A percentile compares a stretch with the other conserved stretches of the same genome.
phyloP scores from a whole-genome alignment of 2,113 vertebrate genomes.

The Poecilia latipinna region DNA sequence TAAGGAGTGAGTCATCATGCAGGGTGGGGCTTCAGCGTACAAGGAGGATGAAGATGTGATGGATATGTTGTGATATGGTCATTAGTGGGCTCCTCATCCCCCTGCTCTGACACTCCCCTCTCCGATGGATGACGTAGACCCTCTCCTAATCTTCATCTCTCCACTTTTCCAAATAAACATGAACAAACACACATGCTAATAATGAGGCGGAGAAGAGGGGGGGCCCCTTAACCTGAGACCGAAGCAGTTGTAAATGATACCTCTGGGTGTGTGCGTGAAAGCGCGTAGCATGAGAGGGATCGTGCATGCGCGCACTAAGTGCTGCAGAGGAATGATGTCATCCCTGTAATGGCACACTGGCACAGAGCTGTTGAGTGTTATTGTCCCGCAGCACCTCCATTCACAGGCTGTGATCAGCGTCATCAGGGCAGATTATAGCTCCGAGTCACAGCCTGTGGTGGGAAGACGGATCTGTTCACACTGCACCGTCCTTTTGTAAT shows the following conservation, averaged over 20 bases:
- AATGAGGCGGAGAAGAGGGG: constrained; percentile 25
- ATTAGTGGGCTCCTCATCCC: constrained; percentile 56
- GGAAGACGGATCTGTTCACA: constrained; percentile 49
- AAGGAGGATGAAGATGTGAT: constrained; percentile 66
- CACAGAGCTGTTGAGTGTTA: constrained; percentile 52
- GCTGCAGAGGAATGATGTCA: constrained; percentile 80
- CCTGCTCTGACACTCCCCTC: constrained; percentile 19
- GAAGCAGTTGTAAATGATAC: constrained; percentile 62
- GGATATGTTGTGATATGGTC: constrained; percentile 56
- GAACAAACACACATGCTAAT: constrained; percentile 46
- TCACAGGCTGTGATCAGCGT: constrained; percentile 66
- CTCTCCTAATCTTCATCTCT: constrained; percentile 43
- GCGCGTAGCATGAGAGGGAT: neutral
- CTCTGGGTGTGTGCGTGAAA: constrained; percentile 17
- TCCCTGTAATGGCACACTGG: constrained; percentile 75
- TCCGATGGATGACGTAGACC: constrained; percentile 51
- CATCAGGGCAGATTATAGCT: constrained; percentile 66
- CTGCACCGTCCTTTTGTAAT: constrained; percentile 37
- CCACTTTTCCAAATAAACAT: constrained; percentile 25
- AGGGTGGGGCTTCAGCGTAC: constrained; percentile 60
- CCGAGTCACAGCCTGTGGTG: constrained; percentile 55
- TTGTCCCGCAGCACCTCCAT: constrained; percentile 65
- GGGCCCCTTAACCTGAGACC: constrained; percentile 43
- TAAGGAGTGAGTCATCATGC: constrained; percentile 65
- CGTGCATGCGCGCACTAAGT: constrained; percentile 57